A percentile compares a stretch with the other conserved stretches of the same genome.
Conservation (phyloP, 2,113 vertebrate species). For the Aptenodytes patagonicus region DNA sequence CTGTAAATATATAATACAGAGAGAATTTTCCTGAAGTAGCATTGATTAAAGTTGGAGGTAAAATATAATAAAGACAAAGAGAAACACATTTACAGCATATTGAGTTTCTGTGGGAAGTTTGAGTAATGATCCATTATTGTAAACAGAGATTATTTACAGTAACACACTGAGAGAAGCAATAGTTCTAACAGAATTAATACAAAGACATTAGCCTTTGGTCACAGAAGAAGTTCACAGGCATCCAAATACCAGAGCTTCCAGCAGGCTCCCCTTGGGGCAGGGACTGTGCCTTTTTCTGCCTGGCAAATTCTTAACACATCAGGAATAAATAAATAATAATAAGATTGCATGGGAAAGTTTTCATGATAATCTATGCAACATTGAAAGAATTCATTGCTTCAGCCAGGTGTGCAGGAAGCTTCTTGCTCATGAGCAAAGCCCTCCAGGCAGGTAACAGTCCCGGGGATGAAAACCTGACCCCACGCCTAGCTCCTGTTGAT, state of each 20-base stretch:
- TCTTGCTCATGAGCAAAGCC: not conserved
- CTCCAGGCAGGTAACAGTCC: not conserved
- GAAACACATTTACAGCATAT: not conserved
- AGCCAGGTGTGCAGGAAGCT: not conserved
- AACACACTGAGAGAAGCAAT: not conserved
- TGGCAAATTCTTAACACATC: not conserved
- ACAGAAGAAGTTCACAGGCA: conserved; percentile 1
- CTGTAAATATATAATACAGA: not conserved
- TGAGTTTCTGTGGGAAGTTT: conserved; percentile 24
- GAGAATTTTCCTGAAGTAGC: not conserved
- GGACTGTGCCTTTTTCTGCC: not conserved
- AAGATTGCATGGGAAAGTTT: not conserved
- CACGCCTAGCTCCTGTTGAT: accelerated
- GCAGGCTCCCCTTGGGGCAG: not conserved
- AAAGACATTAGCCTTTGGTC: not conserved
- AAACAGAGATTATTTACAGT: conserved; percentile 36
- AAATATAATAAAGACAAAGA: not conserved
- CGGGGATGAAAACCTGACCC: not conserved
- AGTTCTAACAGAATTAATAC: conserved; percentile 11
- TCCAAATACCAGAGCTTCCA: not conserved
- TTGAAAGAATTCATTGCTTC: not conserved
- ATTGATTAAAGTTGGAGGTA: not conserved
- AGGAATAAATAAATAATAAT: not conserved
- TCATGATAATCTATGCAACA: not conserved
- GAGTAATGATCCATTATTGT: conserved; percentile 14